Evolutionary conservation across 1,140 invertebrate genomes (phyloP).

Genomic region (Sesamia nonagrioides): DNA sequence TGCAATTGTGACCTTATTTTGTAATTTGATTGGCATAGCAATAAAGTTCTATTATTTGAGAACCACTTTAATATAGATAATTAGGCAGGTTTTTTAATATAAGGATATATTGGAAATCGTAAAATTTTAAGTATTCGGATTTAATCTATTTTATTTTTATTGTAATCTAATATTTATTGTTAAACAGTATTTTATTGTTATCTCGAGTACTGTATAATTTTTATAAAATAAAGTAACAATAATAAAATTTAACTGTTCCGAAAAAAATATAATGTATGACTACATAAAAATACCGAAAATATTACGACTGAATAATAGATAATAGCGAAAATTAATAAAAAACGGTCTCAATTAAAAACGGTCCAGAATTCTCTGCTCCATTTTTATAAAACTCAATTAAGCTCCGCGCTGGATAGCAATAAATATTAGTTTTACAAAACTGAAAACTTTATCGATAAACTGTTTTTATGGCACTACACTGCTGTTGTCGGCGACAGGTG

Average conservation of each 20-base stretch:
- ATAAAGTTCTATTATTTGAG: slow-evolving; percentile 10
- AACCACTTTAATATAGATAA: neutral
- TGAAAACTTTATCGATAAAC: slow-evolving; percentile 54
- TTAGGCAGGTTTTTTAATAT: slow-evolving; percentile 1
- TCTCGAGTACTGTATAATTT: too few relatives aligned
- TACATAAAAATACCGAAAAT: too few relatives aligned
- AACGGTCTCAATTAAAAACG: neutral
- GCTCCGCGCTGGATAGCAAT: neutral
- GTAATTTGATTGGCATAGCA: slow-evolving; percentile 29
- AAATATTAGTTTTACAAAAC: slow-evolving; percentile 25
- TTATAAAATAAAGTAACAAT: too few relatives aligned
- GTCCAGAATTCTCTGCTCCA: neutral
- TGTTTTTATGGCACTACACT: slow-evolving; percentile 57
- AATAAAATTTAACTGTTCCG: too few relatives aligned
- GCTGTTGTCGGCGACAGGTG: slow-evolving; percentile 67
- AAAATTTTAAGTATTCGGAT: neutral
- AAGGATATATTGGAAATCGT: neutral
- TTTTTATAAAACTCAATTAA: slow-evolving; percentile 31
- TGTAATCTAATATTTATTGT: neutral
- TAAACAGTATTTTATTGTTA: too few relatives aligned
- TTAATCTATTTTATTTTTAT: neutral
- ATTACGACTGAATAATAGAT: too few relatives aligned
- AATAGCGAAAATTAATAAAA: too few relatives aligned
- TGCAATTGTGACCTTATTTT: slow-evolving; percentile 41
- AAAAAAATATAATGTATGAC: too few relatives aligned